Base-by-base conservation (phyloP, 2,797 vertebrate species). In the Syncerus caffer region DNA sequence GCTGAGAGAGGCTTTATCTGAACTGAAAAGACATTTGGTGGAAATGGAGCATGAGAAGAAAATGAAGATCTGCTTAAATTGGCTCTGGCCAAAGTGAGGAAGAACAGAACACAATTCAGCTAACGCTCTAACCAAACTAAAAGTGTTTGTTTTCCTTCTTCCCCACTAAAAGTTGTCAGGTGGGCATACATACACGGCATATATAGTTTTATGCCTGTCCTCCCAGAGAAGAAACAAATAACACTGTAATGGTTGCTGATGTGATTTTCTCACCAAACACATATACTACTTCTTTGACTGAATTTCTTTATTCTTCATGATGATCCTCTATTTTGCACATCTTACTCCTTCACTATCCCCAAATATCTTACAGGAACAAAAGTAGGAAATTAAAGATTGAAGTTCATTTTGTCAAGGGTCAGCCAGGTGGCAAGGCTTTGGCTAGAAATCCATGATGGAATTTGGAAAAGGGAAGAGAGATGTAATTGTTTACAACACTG, bases 11-110 rank as follows among this genome's bases (percentile, higher is more conserved):
- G 47, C 64, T 97, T 97, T 94, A 96, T 98, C 97, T 97, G 78
- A 85, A 96, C 94, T 89, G 85, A 96, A 98, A 98, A 98, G 97
- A 85, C 31, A 89, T 97, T 98, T 98, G 84, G 53, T 89, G 97
- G 91, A 98, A 99, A 98, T 93, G 78, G 51, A 98, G 78, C 86
- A 97, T 93, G 50, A 98, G 90, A 97, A 93, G 84, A 97, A 98
- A 98, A 97, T 95, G 31, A 98, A 98, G 95, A 98, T 85, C 78
- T 97, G 84, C 82, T 98, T 97, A 97, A 96, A 96, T 92, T 98
- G 47, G 96, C 60, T 97, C 60, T 96, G 97, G 91, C 76, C 89
- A 97, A 97, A 96, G 91, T 51, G 71, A 97, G 97, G 92, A n/a
- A n/a, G 84, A 98, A 96, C 8, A 96, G 83, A 95, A 1, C 2